Base-by-base conservation (phyloP, 2,797 vertebrate species). In the Fistularia commersonii region DNA sequence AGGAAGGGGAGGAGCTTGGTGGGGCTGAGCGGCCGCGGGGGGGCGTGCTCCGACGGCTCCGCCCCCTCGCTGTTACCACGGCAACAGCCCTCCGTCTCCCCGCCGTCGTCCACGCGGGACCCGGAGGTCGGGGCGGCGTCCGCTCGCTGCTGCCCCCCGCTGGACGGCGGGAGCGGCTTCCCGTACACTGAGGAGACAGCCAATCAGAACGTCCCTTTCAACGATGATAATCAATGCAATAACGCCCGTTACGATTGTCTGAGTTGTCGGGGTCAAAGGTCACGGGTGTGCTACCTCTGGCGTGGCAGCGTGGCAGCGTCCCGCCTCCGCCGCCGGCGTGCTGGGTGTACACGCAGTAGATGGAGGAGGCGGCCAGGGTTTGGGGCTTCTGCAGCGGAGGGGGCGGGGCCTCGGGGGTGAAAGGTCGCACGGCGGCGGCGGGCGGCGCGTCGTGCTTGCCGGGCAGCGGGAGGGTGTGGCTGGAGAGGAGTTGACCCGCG, bases 271-370 rank as follows among this genome's bases (percentile, higher is more conserved):
- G 23, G 23, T 23, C 23, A 4, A 4, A 23, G 23, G 23, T 23
- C 23, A 4, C 23, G 23, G 23, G 23, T 4, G 23, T 23, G 23
- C 23, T 23, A 97, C 96, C 86, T 6, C 92, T 89, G 1, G 88
- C 65, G 64, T 88, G 43, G 89, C 92, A 0, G 86, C 92, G 92
- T 0, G 90, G 90, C 71, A 96, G 69, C 0, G 93, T 92, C 1
- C 91, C 68, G 50, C 88, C 81, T 36, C 93, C 93, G 83, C 93
- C 91, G 79, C 88, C 89, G 4, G 23, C 23, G 59, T 94, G 95
- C 48, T 95, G 92, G 0, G 97, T 99, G 63, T 99, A 99, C 96
- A 99, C 97, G 56, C 93, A 95, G 61, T 95, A 96, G 69, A 99
- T 99, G 8, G 94, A 98, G 23, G 95, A 95, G 0, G 93, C 79